A percentile compares a stretch with the other conserved stretches of the same genome.
phyloP scores from a whole-genome alignment of 2,113 vertebrate species.

The Aspiorhynchus laticeps region DNA sequence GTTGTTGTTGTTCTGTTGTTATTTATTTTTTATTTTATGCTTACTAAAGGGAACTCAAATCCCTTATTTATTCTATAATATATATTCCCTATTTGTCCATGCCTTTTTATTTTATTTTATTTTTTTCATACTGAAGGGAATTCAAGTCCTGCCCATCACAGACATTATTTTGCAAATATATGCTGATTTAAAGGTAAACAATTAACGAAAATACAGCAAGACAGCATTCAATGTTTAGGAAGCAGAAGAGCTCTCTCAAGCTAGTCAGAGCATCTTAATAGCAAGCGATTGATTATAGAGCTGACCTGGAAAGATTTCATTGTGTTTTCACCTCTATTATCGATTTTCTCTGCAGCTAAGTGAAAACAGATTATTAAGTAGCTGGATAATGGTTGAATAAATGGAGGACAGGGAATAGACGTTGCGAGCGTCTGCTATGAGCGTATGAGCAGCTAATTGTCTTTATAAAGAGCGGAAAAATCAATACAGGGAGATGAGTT shows the following conservation, averaged over 20 bases:
- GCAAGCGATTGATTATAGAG: slow-evolving; percentile 2
- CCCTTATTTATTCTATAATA: not conserved
- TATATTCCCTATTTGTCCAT: not conserved
- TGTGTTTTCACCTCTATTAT: slow-evolving; percentile 30
- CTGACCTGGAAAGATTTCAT: slow-evolving; percentile 49
- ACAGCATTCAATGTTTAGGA: not conserved
- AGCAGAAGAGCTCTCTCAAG: not conserved
- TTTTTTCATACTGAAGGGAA: not conserved
- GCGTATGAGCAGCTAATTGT: slow-evolving; percentile 43
- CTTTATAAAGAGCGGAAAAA: slow-evolving; percentile 45
- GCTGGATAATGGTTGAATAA: slow-evolving; percentile 38
- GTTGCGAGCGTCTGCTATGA: not conserved
- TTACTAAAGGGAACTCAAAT: not conserved
- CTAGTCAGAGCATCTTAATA: not conserved
- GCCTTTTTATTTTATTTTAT: too few species aligned
- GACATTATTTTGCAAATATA: not conserved
- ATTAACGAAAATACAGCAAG: not conserved
- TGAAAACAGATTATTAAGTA: slow-evolving; percentile 49
- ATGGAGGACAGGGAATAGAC: slow-evolving; percentile 29
- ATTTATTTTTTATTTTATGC: not conserved
- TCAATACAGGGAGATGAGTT: slow-evolving; percentile 50
- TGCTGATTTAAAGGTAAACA: not conserved
- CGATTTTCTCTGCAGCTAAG: slow-evolving; percentile 38
- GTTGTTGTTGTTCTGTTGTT: too few species aligned
- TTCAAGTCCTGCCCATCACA: not conserved